These are phyloP conservation scores for Drosophila parabipectinata DNA, from an alignment of 1,140 invertebrate species.

Conservation along the genomic window DNA sequence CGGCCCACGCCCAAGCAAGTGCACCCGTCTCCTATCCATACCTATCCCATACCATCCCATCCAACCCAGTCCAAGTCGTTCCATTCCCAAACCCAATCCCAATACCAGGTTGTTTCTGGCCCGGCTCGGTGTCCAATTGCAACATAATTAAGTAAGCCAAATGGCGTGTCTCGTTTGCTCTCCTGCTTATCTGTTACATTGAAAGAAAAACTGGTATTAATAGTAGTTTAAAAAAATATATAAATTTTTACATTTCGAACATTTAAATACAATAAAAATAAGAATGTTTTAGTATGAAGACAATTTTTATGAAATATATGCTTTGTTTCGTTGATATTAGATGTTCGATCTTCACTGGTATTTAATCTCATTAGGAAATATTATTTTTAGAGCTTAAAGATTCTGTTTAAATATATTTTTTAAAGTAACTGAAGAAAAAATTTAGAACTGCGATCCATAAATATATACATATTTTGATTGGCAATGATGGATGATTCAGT, in stretches of 20 bases:
- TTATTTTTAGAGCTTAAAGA: too few relatives aligned
- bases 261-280: too few relatives aligned
- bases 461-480: background rate
- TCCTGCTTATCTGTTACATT: slow-evolving; percentile 33
- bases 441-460: background rate
- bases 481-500: slow-evolving; percentile 37
- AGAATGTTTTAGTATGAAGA: too few relatives aligned
- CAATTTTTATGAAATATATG: too few relatives aligned
- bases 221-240: too few relatives aligned
- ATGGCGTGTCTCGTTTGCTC: slow-evolving; percentile 52
- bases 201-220: background rate
- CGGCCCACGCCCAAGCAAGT: slow-evolving; percentile 42
- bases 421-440: background rate
- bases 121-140: slow-evolving; percentile 67
- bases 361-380: too few relatives aligned
- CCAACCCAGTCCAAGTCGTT: slow-evolving; percentile 22
- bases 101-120: slow-evolving; percentile 31
- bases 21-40: slow-evolving; percentile 17
- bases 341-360: too few relatives aligned
- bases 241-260: too few relatives aligned
- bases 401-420: background rate
- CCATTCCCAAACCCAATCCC: slow-evolving; percentile 30
- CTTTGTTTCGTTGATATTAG: too few relatives aligned
- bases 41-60: slow-evolving; percentile 7
- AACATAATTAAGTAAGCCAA: slow-evolving; percentile 80